phyloP scores from a whole-genome alignment of 2,888 invertebrate species.

The Linnaemya vulpina region DNA sequence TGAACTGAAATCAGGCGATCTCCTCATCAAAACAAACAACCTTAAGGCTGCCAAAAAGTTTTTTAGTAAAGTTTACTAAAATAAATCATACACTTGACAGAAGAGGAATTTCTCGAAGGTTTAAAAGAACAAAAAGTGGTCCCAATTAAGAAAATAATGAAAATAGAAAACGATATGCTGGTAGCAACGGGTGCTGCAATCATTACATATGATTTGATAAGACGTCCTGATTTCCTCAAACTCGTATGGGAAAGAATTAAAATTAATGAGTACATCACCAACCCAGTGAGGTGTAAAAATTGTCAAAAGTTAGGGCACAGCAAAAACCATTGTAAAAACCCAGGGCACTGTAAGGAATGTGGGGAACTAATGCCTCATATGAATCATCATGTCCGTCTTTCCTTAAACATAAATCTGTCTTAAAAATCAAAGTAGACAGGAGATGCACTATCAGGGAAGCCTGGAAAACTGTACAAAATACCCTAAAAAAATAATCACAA shows the following conservation, averaged over 20 bases:
- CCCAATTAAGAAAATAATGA: too few species aligned
- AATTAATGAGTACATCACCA: conserved; percentile 17
- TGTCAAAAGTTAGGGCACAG: conserved; percentile 37
- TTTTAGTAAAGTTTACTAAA: too few species aligned
- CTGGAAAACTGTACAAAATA: conserved; percentile 13
- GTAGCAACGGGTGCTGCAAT: conserved; percentile 26
- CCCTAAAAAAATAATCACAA: background rate
- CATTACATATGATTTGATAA: conserved; percentile 30
- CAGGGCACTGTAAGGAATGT: too few species aligned
- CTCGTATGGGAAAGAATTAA: conserved; percentile 38
- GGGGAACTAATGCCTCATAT: too few species aligned
- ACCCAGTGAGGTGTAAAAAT: conserved; percentile 28
- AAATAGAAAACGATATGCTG: background rate
- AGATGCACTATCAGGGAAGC: conserved; percentile 24
- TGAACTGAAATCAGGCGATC: too few species aligned
- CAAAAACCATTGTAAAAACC: conserved; percentile 16
- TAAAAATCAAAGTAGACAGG: too few species aligned
- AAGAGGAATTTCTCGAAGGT: too few species aligned
- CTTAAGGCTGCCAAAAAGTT: conserved; percentile 46
- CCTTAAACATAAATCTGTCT: too few species aligned
- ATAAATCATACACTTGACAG: too few species aligned
- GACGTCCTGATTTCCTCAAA: conserved; percentile 9
- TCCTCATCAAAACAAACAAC: conserved; percentile 26
- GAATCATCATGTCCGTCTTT: too few species aligned
- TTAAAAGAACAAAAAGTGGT: too few species aligned